These are phyloP conservation scores for Drosophila lowei DNA, from an alignment of 1,140 invertebrate genomes.

Conservation along the genomic window DNA sequence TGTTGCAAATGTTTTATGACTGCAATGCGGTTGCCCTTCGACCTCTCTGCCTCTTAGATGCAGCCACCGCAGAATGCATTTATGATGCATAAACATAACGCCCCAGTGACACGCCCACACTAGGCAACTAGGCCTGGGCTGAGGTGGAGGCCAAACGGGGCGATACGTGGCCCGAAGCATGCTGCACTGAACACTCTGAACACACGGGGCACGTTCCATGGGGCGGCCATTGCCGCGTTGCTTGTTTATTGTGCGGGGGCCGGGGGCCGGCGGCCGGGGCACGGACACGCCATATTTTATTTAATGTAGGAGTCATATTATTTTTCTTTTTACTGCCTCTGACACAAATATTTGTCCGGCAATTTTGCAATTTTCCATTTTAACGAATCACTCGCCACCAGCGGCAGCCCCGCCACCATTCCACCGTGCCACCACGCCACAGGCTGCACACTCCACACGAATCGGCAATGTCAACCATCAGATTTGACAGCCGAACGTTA, in stretches of 20 bases:
- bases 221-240: conserved; percentile 31
- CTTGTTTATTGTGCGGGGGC: conserved; percentile 61
- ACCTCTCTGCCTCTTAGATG: conserved; percentile 14
- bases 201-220: conserved; percentile 36
- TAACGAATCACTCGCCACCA: conserved; percentile 30
- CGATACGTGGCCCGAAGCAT: too few relatives aligned
- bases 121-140: conserved; percentile 22
- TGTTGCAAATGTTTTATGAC: conserved; percentile 72
- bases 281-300: conserved; percentile 41
- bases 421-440: too few relatives aligned
- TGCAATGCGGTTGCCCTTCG: conserved; percentile 50
- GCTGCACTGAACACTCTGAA: background rate
- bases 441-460: background rate
- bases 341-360: conserved; percentile 51
- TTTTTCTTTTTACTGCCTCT: conserved; percentile 60
- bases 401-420: background rate
- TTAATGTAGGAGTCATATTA: conserved; percentile 57
- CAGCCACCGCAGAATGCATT: conserved; percentile 63
- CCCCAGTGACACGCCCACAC: conserved; percentile 42
- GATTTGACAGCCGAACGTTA: conserved; percentile 50
- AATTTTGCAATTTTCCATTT: conserved; percentile 42
- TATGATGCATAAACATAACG: conserved; percentile 78
- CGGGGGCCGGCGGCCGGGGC: conserved; percentile 3
- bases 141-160: too few relatives aligned
- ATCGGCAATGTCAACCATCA: conserved; percentile 13